phyloP scores from a whole-genome alignment of 2,888 invertebrate species.

The Melipona bicolor region DNA sequence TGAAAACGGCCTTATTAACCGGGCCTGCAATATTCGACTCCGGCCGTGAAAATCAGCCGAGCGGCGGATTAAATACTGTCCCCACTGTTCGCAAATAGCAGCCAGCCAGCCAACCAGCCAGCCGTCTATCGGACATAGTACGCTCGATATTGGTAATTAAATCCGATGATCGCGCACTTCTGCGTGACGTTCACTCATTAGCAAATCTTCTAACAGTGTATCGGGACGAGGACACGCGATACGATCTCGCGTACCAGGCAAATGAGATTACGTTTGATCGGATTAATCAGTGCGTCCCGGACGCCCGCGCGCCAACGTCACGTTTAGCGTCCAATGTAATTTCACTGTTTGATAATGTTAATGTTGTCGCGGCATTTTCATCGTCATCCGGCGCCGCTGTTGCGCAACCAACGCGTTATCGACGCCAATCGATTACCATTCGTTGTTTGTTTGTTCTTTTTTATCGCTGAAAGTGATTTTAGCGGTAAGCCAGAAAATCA shows the following conservation, averaged over 20 bases:
- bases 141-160: slow-evolving; percentile 57
- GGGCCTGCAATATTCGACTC: slow-evolving; percentile 27
- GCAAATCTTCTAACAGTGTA: slow-evolving; percentile 56
- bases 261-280: slow-evolving; percentile 58
- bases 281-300: slow-evolving; percentile 46
- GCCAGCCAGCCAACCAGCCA: neutral
- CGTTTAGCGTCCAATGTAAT: slow-evolving; percentile 49
- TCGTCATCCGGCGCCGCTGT: slow-evolving; percentile 1
- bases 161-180: slow-evolving; percentile 59
- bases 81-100: slow-evolving; percentile 32
- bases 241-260: slow-evolving; percentile 44
- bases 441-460: neutral
- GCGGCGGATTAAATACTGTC: slow-evolving; percentile 60
- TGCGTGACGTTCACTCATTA: slow-evolving; percentile 61
- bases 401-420: slow-evolving; percentile 16
- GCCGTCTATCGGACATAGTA: neutral
- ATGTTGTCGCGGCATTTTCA: slow-evolving; percentile 30
- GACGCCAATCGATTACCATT: neutral
- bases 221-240: slow-evolving; percentile 35
- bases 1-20: slow-evolving; percentile 64
- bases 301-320: neutral
- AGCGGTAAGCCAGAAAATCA: too few relatives aligned
- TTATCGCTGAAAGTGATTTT: too few relatives aligned
- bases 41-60: slow-evolving; percentile 57
- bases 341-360: slow-evolving; percentile 58